Evolutionary conservation across 2,888 invertebrate genomes (phyloP), one percentile per base, ranked within the genome.

Genomic region (Prosapia bicincta): DNA sequence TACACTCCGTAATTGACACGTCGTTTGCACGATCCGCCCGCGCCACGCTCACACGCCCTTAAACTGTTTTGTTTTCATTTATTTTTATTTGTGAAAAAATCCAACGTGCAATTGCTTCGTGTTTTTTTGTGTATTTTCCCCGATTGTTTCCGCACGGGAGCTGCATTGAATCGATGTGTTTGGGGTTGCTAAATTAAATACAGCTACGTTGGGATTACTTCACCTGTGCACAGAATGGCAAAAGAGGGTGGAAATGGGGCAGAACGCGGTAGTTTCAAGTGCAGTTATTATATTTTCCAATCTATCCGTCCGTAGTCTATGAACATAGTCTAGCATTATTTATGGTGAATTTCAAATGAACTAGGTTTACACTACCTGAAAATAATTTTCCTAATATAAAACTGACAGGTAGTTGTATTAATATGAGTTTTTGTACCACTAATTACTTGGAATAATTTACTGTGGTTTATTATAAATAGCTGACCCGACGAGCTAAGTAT

Each of bases 1-100:
- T 74, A 69, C 74, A 69, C 74, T 69, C 65, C 54, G 65, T 74
- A 74, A 74, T 74, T 74, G 74, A 74, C 74, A 74, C 69, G 74
- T 74, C 74, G 74, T 74, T 28, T 74, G 74, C 74, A 74, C 74
- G 69, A 69, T 38, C 26, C 74, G n/a, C 74, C 74, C 73, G 26
- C 26, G 38, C 10, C 10, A 38, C 38, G 54, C 54, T 54, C 54
- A 9, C 54, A 54, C 54, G 54, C 54, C 54, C 54, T 54, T 54
- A 54, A 54, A 54, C 54, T 54, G 54, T 54, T 54, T 54, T 54
- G 54, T 54, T 54, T 54, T 54, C 54, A 20, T 54, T 54, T 54
- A 54, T 54, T 54, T 54, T 54, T 54, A 54, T 54, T 54, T 20
- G 54, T 20, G 20, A 54, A 54, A 54, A 54, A 54, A 54, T 20